Evolutionary conservation across 2,797 vertebrate genomes (phyloP).

Genomic region (Coranthus polyacanthus): DNA sequence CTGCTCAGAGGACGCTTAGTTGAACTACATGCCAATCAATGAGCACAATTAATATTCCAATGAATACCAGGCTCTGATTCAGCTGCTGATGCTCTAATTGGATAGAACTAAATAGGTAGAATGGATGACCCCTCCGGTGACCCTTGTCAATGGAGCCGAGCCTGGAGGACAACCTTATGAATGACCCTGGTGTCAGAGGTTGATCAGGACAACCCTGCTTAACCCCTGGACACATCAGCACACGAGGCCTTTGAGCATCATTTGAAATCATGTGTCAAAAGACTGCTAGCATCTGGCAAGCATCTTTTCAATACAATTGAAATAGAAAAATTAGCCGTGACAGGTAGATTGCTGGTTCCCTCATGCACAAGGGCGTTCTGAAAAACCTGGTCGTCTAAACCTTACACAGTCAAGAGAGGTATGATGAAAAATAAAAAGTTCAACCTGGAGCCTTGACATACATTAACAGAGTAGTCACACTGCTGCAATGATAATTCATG

Average conservation of each 20-base stretch:
- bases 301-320: constrained; percentile 52
- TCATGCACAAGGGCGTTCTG: constrained; percentile 20
- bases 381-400: constrained; percentile 8
- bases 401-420: background rate
- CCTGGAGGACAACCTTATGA: constrained; percentile 74
- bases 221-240: constrained; percentile 79
- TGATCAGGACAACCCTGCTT: constrained; percentile 80
- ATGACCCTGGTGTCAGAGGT: constrained; percentile 86
- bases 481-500: too few relatives aligned
- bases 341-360: constrained; percentile 39
- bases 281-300: constrained; percentile 68
- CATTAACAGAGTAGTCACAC: too few relatives aligned
- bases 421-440: background rate
- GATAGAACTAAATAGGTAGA: constrained; percentile 73
- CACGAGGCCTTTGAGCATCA: constrained; percentile 77
- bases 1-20: constrained; percentile 46
- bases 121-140: constrained; percentile 77
- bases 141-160: constrained; percentile 75
- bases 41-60: constrained; percentile 70
- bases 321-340: constrained; percentile 38
- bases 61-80: constrained; percentile 68
- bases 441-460: background rate
- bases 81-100: constrained; percentile 75
- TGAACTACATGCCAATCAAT: constrained; percentile 74
- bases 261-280: constrained; percentile 78